Evolutionary conservation across 2,888 invertebrate species (phyloP).

Genomic region (Marasmarcha lunaedactyla): DNA sequence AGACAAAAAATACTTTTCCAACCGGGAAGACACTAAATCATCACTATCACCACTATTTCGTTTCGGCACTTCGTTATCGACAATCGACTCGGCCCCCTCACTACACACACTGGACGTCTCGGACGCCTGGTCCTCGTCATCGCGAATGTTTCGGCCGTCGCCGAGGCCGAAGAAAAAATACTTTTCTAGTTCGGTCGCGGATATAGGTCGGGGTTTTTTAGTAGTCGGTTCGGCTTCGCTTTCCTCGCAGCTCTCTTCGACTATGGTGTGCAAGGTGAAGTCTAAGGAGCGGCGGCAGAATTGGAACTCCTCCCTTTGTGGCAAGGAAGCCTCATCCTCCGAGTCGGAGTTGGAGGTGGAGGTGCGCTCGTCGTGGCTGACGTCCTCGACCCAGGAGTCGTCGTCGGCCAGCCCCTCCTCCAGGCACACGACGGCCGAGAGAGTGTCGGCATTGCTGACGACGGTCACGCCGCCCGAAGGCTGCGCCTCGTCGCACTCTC

Average conservation of each 20-base stretch:
- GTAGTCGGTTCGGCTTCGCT: conserved; percentile 81
- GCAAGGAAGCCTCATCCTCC: conserved; percentile 75
- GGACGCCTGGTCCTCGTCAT: conserved; percentile 76
- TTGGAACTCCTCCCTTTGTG: conserved; percentile 82
- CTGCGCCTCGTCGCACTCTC: conserved; percentile 55
- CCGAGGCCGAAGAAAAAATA: conserved; percentile 91
- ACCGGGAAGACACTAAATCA: conserved; percentile 83
- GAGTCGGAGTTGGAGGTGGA: conserved; percentile 77
- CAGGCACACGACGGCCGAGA: conserved; percentile 79
- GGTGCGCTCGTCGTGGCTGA: conserved; percentile 83
- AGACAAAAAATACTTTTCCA: conserved; percentile 91
- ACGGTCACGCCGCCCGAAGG: conserved; percentile 74
- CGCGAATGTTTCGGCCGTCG: conserved; percentile 72
- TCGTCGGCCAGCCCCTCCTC: conserved; percentile 91
- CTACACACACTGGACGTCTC: conserved; percentile 90
- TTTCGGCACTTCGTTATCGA: conserved; percentile 71
- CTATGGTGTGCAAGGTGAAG: conserved; percentile 92
- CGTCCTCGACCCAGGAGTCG: conserved; percentile 92
- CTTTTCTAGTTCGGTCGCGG: conserved; percentile 88
- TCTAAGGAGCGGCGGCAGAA: conserved; percentile 87
- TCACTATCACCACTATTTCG: conserved; percentile 70
- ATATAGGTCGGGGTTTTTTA: conserved; percentile 75
- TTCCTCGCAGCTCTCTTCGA: conserved; percentile 95
- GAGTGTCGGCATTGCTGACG: conserved; percentile 77
- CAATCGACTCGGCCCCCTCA: conserved; percentile 82